Conservation (phyloP, 2,113 vertebrate species). For the Sterrhoptilus dennistouni region DNA sequence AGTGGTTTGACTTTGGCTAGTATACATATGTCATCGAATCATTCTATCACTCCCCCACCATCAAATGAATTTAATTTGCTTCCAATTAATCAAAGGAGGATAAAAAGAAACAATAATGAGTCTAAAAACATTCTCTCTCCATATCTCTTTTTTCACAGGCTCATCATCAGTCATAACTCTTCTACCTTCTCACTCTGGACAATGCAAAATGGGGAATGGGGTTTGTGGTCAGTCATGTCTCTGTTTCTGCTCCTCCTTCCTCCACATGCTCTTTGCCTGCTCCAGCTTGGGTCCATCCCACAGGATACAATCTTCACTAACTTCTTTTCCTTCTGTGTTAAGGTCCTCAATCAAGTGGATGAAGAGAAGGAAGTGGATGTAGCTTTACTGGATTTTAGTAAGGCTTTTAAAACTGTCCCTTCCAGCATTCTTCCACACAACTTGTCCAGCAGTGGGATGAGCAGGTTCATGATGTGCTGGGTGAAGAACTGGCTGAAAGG, state of each 20-base stretch:
- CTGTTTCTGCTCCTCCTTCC: not conserved
- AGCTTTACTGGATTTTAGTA: not conserved
- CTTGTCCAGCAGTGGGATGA: not conserved
- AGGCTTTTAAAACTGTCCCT: not conserved
- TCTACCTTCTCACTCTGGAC: not conserved
- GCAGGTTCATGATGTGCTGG: too few species aligned
- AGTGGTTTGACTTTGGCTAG: not conserved
- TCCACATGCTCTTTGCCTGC: not conserved
- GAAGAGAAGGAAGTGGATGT: not conserved
- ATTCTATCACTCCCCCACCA: not conserved
- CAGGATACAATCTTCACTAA: not conserved
- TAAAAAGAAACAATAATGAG: not conserved
- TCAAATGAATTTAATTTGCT: not conserved
- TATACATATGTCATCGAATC: not conserved
- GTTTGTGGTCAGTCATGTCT: accelerated
- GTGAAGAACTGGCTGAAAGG: not conserved
- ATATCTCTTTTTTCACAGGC: not conserved
- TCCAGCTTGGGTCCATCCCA: not conserved
- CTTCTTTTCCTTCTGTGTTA: not conserved
- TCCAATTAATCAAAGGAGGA: not conserved
- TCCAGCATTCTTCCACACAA: not conserved
- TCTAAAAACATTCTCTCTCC: accelerated
- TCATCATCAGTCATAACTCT: not conserved
- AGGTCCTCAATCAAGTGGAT: accelerated
- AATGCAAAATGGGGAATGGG: not conserved